These are phyloP conservation scores for Trinorchestia longiramus DNA, from an alignment of 1,140 invertebrate genomes.

Conservation along the genomic window DNA sequence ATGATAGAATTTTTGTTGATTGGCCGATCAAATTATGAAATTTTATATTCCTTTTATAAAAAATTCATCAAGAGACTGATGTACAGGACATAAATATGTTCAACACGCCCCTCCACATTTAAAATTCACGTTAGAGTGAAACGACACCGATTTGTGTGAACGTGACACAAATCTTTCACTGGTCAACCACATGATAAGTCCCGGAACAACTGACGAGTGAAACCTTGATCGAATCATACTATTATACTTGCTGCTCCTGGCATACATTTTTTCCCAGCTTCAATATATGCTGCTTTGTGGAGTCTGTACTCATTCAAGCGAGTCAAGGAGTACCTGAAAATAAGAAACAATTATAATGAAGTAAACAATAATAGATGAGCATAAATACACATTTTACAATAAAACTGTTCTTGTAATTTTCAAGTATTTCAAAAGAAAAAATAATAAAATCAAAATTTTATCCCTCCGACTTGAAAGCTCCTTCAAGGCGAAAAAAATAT, in stretches of 20 bases:
- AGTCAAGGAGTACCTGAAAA: not conserved
- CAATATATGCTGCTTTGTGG: not conserved
- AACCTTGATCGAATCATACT: not conserved
- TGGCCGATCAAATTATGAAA: not conserved
- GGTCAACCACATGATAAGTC: not conserved
- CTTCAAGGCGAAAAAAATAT: too few relatives aligned
- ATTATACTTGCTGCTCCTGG: not conserved
- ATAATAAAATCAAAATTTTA: not conserved
- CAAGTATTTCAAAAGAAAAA: not conserved
- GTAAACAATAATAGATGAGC: not conserved
- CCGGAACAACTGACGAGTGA: not conserved
- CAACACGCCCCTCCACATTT: not conserved
- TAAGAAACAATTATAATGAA: not conserved
- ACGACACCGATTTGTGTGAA: not conserved
- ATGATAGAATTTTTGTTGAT: too few relatives aligned
- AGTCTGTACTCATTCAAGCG: constrained; percentile 11
- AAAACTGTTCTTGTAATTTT: not conserved
- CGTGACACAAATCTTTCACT: not conserved
- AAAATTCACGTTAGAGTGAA: not conserved
- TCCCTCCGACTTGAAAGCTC: not conserved
- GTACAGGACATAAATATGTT: not conserved
- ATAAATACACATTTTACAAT: not conserved
- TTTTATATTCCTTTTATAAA: not conserved
- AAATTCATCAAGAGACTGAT: not conserved
- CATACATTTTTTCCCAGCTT: not conserved